Base-by-base conservation (phyloP, 2,888 invertebrate species). In the Leptura quadrifasciata region DNA sequence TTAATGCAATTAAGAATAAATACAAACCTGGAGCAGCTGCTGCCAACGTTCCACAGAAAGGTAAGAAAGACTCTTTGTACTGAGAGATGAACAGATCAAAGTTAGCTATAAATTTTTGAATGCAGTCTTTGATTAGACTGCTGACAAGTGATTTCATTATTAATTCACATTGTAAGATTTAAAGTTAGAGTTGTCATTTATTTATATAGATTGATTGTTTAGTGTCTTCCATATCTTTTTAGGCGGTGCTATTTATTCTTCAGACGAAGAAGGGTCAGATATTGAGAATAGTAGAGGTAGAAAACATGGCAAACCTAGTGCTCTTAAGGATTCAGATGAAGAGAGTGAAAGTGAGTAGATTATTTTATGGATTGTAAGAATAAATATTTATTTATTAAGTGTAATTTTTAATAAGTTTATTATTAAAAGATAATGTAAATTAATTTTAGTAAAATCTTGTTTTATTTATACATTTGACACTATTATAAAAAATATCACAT, bases 1-100 rank as follows among this genome's bases (percentile, higher is more conserved):
- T 98, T 21, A 94, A 95, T 74, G 98, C 98, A 57, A 98, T 98
- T 88, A 98, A 98, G 90, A 97, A 96, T 89, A 95, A 96, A 86
- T 98, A 96, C 89, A 98, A 97, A 85, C 92, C 93, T 88, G 93
- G 93, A 31, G 88, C 88, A 31, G 88, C 88, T 69, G 88, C 88
- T 69, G 47, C 47, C 39, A 39, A 39, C 17, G 63, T 71, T 61
- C 84, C 83, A 68, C 83, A 88, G 68, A 91, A 91, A 89, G 89
- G 91, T 90, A 86, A 15, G 1, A 18, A n/a, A 24, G 3, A 17
- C 39, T 10, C 15, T 35, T 17, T 1, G 18, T 63, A 18, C 20
- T 17, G n/a, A 47, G 5, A 47, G n/a, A n/a, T 31, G 8, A 31
- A n/a, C n/a, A n/a, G n/a, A n/a, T n/a, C n/a, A n/a, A n/a, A n/a